phyloP scores from a whole-genome alignment of 2,888 invertebrate species.

The Chrysina gloriosa region DNA sequence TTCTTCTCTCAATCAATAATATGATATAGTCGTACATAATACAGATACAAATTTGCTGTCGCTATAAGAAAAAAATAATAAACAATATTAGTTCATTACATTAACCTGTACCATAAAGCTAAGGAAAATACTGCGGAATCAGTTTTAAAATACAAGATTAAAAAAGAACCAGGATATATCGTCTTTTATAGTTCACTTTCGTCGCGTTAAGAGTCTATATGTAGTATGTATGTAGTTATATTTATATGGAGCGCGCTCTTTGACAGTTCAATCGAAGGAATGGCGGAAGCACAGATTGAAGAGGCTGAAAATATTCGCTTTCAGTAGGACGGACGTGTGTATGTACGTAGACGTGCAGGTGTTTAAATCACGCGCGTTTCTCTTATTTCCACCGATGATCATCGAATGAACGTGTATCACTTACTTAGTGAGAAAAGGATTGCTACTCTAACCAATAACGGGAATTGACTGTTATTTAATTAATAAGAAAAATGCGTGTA shows the following conservation, averaged over 20 bases:
- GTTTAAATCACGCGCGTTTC: conserved; percentile 19
- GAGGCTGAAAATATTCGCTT: conserved; percentile 18
- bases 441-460: conserved; percentile 2
- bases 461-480: conserved; percentile 18
- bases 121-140: conserved; percentile 22
- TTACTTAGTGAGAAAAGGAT: background rate
- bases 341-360: conserved; percentile 13
- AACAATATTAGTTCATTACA: conserved; percentile 33
- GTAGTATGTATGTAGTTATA: background rate
- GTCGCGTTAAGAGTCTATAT: conserved; percentile 22
- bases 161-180: conserved; percentile 30
- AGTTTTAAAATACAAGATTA: conserved; percentile 4
- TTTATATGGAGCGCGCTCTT: conserved; percentile 16
- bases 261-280: conserved; percentile 12
- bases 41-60: conserved; percentile 37
- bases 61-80: background rate
- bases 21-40: conserved; percentile 4
- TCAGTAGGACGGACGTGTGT: background rate
- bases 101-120: conserved; percentile 53
- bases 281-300: conserved; percentile 6
- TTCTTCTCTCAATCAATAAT: background rate
- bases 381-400: background rate
- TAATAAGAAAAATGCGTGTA: conserved; percentile 3
- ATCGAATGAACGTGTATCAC: conserved; percentile 1
- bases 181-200: conserved; percentile 21